phyloP scores from a whole-genome alignment of 1,140 invertebrate genomes.

The Lethrus apterus region DNA sequence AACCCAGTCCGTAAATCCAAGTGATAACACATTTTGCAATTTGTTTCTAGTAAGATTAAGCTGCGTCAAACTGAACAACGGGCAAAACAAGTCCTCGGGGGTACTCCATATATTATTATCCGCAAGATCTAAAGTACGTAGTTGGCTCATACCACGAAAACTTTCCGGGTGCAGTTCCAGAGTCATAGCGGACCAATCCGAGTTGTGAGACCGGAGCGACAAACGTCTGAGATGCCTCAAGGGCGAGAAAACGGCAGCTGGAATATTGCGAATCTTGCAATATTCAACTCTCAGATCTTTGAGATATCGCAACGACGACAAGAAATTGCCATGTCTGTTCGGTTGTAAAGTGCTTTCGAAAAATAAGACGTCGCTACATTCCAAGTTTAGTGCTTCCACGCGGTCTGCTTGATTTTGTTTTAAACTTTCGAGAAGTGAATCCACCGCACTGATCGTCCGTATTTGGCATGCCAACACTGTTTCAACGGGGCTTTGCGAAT shows the following conservation, averaged over 20 bases:
- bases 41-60: slow-evolving; percentile 74
- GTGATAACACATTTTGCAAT: slow-evolving; percentile 62
- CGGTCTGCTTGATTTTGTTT: slow-evolving; percentile 56
- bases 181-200: slow-evolving; percentile 71
- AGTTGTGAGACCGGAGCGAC: slow-evolving; percentile 66
- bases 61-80: slow-evolving; percentile 56
- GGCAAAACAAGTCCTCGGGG: slow-evolving; percentile 66
- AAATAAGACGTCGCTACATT: slow-evolving; percentile 73
- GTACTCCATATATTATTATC: slow-evolving; percentile 76
- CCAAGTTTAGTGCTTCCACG: slow-evolving; percentile 58
- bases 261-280: slow-evolving; percentile 71
- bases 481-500: slow-evolving; percentile 44
- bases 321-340: slow-evolving; percentile 50
- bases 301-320: slow-evolving; percentile 57
- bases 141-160: slow-evolving; percentile 57
- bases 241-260: slow-evolving; percentile 57
- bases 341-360: slow-evolving; percentile 66
- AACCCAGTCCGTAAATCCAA: slow-evolving; percentile 62
- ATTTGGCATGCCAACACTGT: slow-evolving; percentile 59
- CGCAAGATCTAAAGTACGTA: slow-evolving; percentile 64
- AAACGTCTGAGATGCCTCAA: slow-evolving; percentile 60
- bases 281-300: slow-evolving; percentile 64
- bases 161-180: slow-evolving; percentile 66
- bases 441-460: slow-evolving; percentile 62
- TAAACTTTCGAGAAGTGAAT: slow-evolving; percentile 60